Evolutionary conservation across 2,888 invertebrate species (phyloP).

Genomic region (Aleiodes testaceus): DNA sequence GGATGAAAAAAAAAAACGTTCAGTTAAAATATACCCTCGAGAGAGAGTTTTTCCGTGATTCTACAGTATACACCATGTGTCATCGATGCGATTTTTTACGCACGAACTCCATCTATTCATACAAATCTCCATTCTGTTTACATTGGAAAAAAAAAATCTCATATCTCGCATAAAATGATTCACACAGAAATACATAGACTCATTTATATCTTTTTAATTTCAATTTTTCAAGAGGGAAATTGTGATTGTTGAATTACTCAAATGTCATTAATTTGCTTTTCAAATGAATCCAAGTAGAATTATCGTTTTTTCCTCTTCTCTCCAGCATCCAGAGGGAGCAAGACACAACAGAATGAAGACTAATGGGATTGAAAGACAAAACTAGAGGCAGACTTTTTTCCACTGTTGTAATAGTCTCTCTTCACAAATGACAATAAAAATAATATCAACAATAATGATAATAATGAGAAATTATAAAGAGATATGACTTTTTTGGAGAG

Average conservation of each 20-base stretch:
- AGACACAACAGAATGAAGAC: constrained; percentile 25
- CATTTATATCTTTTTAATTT: too few relatives aligned
- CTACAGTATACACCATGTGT: constrained; percentile 16
- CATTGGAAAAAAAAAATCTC: constrained; percentile 10
- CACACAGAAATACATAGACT: too few relatives aligned
- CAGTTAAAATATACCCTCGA: constrained; percentile 14
- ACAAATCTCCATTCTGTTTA: constrained; percentile 2
- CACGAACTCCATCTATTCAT: background rate
- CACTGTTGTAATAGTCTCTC: constrained; percentile 19
- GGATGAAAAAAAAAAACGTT: background rate
- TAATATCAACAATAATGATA: constrained; percentile 17
- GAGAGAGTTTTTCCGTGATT: constrained; percentile 7
- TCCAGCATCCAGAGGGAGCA: background rate
- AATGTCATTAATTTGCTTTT: too few relatives aligned
- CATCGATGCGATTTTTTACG: constrained; percentile 24
- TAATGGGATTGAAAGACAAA: constrained; percentile 17
- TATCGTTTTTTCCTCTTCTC: too few relatives aligned
- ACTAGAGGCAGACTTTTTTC: constrained; percentile 22
- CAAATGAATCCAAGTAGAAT: too few relatives aligned
- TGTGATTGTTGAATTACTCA: too few relatives aligned
- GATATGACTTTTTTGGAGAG: constrained; percentile 27
- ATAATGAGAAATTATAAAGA: constrained; percentile 29
- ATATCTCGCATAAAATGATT: background rate
- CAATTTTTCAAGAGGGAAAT: too few relatives aligned
- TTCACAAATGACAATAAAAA: constrained; percentile 25